phyloP scores from a whole-genome alignment of 2,888 invertebrate species.

The Volucella inflata region DNA sequence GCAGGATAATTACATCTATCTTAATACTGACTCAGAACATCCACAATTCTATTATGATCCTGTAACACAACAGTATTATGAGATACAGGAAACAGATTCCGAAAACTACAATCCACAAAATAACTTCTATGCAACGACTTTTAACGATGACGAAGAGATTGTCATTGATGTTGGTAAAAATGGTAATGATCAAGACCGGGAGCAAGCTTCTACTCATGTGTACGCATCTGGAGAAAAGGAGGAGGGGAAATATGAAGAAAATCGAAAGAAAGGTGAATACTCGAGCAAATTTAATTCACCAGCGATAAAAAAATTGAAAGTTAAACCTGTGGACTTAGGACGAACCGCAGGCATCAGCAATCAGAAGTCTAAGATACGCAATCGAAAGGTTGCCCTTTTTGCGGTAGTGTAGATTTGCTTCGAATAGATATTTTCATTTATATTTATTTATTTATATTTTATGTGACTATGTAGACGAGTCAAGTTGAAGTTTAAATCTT shows the following conservation, averaged over 20 bases:
- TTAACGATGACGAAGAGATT: conserved; percentile 42
- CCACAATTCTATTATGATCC: conserved; percentile 51
- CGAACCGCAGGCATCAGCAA: not conserved
- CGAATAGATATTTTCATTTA: not conserved
- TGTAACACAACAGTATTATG: conserved; percentile 60
- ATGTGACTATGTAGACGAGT: no score
- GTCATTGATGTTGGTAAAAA: conserved; percentile 12
- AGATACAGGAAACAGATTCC: conserved; percentile 22
- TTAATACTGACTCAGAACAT: conserved; percentile 1
- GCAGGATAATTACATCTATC: not conserved
- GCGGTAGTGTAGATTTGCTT: not conserved
- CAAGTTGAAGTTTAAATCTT: no score
- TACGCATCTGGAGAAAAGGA: not conserved
- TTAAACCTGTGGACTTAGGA: not conserved
- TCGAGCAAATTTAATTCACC: conserved; percentile 13
- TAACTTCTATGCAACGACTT: conserved; percentile 38
- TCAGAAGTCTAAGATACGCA: not conserved
- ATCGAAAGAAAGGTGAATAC: not conserved
- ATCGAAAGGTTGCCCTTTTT: not conserved
- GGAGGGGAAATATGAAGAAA: not conserved
- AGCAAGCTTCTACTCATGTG: not conserved
- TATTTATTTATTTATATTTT: not conserved
- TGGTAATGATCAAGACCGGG: not conserved
- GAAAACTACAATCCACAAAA: conserved; percentile 30
- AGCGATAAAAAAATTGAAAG: not conserved